Conservation (phyloP, 2,797 vertebrate genomes). For the Rhinoraja longicauda region DNA sequence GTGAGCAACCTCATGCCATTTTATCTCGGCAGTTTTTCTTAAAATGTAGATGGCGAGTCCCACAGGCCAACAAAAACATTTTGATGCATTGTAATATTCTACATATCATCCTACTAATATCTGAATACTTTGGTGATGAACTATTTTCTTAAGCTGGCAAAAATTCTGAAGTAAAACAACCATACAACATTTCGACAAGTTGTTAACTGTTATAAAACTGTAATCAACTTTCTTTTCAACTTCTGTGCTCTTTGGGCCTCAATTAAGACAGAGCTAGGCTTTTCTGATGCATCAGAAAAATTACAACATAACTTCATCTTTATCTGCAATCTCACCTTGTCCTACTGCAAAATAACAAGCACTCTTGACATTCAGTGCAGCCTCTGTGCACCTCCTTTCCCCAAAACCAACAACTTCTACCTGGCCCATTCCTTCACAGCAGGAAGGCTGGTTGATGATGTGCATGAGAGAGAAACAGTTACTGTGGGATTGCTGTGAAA, state of each 20-base stretch:
- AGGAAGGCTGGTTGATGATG: too few relatives aligned
- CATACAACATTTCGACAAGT: background rate
- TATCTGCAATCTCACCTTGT: background rate
- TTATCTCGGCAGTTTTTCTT: constrained; percentile 4
- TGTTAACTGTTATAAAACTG: background rate
- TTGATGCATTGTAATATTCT: background rate
- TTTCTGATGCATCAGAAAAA: background rate
- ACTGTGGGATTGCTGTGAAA: too few relatives aligned
- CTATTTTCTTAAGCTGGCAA: background rate
- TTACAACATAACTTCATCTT: background rate
- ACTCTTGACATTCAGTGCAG: background rate
- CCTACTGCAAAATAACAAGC: background rate
- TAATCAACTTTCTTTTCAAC: background rate
- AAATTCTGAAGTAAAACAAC: background rate
- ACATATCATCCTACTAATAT: background rate
- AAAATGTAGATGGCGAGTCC: background rate
- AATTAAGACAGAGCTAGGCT: background rate
- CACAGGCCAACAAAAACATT: background rate
- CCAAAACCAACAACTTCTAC: background rate
- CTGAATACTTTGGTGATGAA: background rate
- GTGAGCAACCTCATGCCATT: background rate
- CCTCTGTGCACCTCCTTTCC: background rate
- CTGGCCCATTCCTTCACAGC: background rate
- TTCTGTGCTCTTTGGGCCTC: background rate
- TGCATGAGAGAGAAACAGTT: too few relatives aligned